Evolutionary conservation across 2,888 invertebrate genomes (phyloP), one percentile per base, ranked within the genome.

Genomic region (Drosophila fulvimacula): DNA sequence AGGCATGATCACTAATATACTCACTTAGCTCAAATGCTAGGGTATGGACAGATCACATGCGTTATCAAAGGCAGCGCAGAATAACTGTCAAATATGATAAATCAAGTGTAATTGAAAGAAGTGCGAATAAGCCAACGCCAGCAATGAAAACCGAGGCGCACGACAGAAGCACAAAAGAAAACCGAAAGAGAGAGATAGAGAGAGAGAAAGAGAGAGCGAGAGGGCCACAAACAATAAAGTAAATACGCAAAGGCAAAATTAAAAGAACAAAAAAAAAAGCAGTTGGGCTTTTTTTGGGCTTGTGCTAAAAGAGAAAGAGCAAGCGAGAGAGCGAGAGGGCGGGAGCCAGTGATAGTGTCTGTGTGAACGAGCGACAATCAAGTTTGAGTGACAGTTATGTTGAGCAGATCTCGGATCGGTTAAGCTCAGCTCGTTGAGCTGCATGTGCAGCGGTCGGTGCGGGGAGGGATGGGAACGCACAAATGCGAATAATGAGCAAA

Each of bases 21-120:
- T 34, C 48, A 4, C 5, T 15, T 3, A 3, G 27, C 32, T 41
- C 0, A 5, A 5, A 36, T 17, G 64, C 63, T 62, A 76, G 76
- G 56, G 85, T 65, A 70, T 63, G 52, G 49, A 2, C 67, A 84
- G 85, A 84, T 82, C 85, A 69, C 59, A 69, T 67, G 79, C 76
- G 65, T 73, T 63, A 62, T 77, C 61, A 57, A 51, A 41, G 38
- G 52, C 64, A 56, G 49, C 44, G 57, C 57, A 48, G 36, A 81
- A 68, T 72, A 89, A 82, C 85, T 84, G 85, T 87, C 88, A 89
- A 87, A 85, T 85, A 58, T 80, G 77, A 81, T 89, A 89, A 89
- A 86, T 89, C 85, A 86, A 84, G 85, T 86, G 78, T 85, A 89
- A 86, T 89, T 88, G 89, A 81, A 83, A 88, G 82, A 87, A 88